These are phyloP conservation scores for Heptranchias perlo DNA, from an alignment of 2,113 vertebrate genomes.

Conservation along the genomic window DNA sequence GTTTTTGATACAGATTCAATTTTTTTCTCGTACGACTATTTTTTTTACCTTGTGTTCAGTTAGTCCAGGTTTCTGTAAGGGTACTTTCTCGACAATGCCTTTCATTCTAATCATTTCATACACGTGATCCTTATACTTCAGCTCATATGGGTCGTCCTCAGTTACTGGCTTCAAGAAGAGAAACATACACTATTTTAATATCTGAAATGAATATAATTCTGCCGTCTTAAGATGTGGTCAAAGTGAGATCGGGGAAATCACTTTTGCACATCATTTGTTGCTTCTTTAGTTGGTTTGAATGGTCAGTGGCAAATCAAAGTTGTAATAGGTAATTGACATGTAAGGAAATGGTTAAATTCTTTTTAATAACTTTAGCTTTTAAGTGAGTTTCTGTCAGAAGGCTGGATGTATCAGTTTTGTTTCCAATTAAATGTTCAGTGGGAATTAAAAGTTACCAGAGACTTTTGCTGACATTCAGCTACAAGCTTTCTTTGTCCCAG, in stretches of 20 bases:
- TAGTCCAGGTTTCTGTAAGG: background rate
- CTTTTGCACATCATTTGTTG: background rate
- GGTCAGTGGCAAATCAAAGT: background rate
- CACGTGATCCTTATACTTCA: background rate
- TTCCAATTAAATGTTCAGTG: too few species aligned
- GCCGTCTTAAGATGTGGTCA: background rate
- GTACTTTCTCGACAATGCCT: too few species aligned
- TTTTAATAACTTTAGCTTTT: too few species aligned
- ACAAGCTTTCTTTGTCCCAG: too few species aligned
- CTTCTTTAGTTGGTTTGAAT: background rate
- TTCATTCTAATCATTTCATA: background rate
- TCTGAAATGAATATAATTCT: background rate
- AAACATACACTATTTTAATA: background rate
- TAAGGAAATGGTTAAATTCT: too few species aligned
- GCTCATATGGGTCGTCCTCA: background rate
- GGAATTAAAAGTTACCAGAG: too few species aligned
- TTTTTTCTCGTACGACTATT: too few species aligned
- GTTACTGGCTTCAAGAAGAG: background rate
- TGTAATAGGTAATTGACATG: background rate
- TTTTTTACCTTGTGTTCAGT: background rate
- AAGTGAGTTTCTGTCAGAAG: too few species aligned
- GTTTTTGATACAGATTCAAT: background rate
- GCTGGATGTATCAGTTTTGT: too few species aligned
- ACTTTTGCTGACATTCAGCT: too few species aligned
- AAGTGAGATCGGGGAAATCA: background rate